Percentiles rank a stretch among this genome's conserved stretches.
Evolutionary conservation across 1,140 invertebrate species (phyloP).

Genomic region (Mylabris phalerata): DNA sequence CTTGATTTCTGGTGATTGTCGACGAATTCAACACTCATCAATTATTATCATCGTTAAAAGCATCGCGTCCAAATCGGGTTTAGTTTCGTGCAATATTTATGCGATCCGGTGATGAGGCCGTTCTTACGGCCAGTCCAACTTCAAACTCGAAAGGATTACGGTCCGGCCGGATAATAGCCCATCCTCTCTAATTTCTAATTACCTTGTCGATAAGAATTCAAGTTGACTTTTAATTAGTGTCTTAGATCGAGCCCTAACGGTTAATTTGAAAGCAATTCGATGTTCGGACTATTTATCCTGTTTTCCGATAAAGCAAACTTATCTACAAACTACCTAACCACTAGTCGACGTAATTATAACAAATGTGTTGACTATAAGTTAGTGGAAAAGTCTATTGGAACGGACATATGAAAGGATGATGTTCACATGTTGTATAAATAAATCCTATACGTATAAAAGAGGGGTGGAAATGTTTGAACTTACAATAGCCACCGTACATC

Average conservation of each 20-base stretch:
- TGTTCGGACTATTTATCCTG: constrained; percentile 7
- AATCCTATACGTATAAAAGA: too few species aligned
- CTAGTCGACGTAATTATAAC: constrained; percentile 12
- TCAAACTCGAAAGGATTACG: neutral
- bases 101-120: constrained; percentile 11
- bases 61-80: constrained; percentile 23
- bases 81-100: constrained; percentile 27
- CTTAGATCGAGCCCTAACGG: constrained; percentile 5
- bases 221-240: neutral
- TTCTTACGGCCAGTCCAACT: constrained; percentile 11
- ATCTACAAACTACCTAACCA: neutral
- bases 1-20: constrained; percentile 15
- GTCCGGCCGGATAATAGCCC: neutral
- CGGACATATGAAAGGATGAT: constrained; percentile 2
- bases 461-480: neutral
- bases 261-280: constrained; percentile 16
- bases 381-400: neutral
- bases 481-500: constrained; percentile 2
- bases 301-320: neutral
- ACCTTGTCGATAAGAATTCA: neutral
- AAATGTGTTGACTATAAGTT: constrained; percentile 2
- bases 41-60: constrained; percentile 24
- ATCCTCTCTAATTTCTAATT: constrained; percentile 9
- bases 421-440: too few species aligned
- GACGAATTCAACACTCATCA: constrained; percentile 15